Base-by-base conservation (phyloP, 2,113 vertebrate genomes). In the Penelope pileata region DNA sequence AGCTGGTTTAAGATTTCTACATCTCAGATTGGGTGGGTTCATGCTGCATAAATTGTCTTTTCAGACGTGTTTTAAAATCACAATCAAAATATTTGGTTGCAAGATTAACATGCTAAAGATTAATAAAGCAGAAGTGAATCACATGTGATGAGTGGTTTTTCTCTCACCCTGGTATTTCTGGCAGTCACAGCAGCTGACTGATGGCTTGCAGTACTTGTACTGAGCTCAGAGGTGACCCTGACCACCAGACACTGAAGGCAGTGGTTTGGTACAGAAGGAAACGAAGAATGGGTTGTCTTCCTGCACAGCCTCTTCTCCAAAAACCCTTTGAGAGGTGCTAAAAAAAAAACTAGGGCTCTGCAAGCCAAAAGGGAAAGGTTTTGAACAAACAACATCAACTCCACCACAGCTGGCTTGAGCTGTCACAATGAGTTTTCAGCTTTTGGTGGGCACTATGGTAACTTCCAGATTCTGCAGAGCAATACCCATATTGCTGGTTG, bases 161-260 rank as follows among this genome's bases (percentile, higher is more conserved):
- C 3, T 11, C 27, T 62, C 0, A 0, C 6, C 2, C 22, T 30
- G 30, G 2, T 73, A 3, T 17, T 51, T 83, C 36, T 82, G 22
- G 42, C 22, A 10, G 45, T 66, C 32, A 6, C 40, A 48, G 56
- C 38, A 30, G 1, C 2, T 30, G 64, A 30, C 26, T 1, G 2
- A 17, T 45, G 8, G 29, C 51, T 88, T 3, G 13, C 6, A 60
- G 21, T 59, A 24, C 83, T 62, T 17, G 14, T 4, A 1, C n/a
- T 51, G 69, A 54, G 11, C 53, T 76, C 4, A 3, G 18, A 6
- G 27, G 16, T 68, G 75, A 43, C 42, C 43, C 40, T n/a, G 47
- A 7, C 1, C 26, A 17, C 48, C 47, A 50, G 40, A 2, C 10
- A 7, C 1, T 3, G 53, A 27, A 23, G 45, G 48, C 34, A 51